phyloP scores from a whole-genome alignment of 2,797 vertebrate genomes.

The Parotocinclus haroldoi region DNA sequence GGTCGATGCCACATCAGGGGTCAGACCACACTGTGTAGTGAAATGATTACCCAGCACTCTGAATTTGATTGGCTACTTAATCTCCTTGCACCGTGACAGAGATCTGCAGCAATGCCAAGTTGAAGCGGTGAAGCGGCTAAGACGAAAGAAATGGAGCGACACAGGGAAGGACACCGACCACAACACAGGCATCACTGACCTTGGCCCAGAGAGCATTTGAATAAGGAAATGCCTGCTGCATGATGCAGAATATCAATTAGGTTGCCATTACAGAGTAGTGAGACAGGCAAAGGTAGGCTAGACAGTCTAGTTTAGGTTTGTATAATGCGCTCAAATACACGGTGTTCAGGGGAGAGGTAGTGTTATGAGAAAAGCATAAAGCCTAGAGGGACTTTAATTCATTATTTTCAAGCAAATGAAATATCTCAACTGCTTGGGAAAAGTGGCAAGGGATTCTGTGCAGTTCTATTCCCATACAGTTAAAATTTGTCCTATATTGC shows the following conservation, averaged over 20 bases:
- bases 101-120: conserved; percentile 59
- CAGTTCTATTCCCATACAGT: conserved; percentile 5
- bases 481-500: conserved; percentile 4
- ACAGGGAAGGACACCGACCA: conserved; percentile 32
- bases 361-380: conserved; percentile 16
- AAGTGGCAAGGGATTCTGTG: background rate
- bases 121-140: conserved; percentile 35
- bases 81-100: conserved; percentile 60
- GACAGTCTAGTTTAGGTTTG: conserved; percentile 23
- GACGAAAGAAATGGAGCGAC: conserved; percentile 18
- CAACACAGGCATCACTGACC: conserved; percentile 45
- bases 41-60: conserved; percentile 67
- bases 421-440: conserved; percentile 14
- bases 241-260: conserved; percentile 38
- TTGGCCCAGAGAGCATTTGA: conserved; percentile 54
- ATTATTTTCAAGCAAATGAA: conserved; percentile 15
- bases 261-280: conserved; percentile 34
- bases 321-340: conserved; percentile 27
- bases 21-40: conserved; percentile 58
- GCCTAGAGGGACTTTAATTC: conserved; percentile 20
- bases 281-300: conserved; percentile 10
- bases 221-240: conserved; percentile 53
- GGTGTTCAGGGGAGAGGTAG: conserved; percentile 14
- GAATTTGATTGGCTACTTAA: conserved; percentile 75
- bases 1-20: conserved; percentile 44